These are phyloP conservation scores for Blastobasis adustella DNA, from an alignment of 2,888 invertebrate genomes.

Conservation along the genomic window DNA sequence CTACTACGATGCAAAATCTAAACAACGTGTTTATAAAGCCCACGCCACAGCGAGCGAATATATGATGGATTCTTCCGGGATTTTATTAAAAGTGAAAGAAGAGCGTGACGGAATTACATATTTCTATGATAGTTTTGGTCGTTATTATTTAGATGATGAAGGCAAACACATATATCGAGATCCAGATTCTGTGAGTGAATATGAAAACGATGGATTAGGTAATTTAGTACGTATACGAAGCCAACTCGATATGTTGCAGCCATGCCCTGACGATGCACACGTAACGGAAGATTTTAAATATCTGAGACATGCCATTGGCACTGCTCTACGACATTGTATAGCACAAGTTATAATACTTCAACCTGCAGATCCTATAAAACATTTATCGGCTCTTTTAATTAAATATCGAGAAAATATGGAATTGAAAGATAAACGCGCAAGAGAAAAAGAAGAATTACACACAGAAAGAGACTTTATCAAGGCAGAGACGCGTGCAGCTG, in stretches of 20 bases:
- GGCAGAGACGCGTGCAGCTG: slow-evolving; percentile 48
- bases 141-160: slow-evolving; percentile 51
- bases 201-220: slow-evolving; percentile 64
- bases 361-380: slow-evolving; percentile 61
- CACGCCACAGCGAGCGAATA: slow-evolving; percentile 55
- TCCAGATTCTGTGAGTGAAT: slow-evolving; percentile 50
- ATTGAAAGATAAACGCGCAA: slow-evolving; percentile 37
- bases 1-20: slow-evolving; percentile 42
- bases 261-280: slow-evolving; percentile 52
- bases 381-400: slow-evolving; percentile 41
- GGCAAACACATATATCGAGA: slow-evolving; percentile 64
- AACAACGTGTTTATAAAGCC: slow-evolving; percentile 57
- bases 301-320: slow-evolving; percentile 50
- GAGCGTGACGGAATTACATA: slow-evolving; percentile 46
- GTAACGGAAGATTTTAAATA: slow-evolving; percentile 62
- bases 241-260: slow-evolving; percentile 44
- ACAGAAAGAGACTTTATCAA: slow-evolving; percentile 43
- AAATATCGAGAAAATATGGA: slow-evolving; percentile 59
- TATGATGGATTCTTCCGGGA: slow-evolving; percentile 56
- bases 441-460: slow-evolving; percentile 46
- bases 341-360: slow-evolving; percentile 55
- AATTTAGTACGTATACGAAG: slow-evolving; percentile 63
- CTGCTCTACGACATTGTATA: slow-evolving; percentile 52
- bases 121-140: slow-evolving; percentile 59
- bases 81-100: slow-evolving; percentile 55